Conservation (phyloP, 2,888 invertebrate species). For the Hydrotaea diabolus region DNA sequence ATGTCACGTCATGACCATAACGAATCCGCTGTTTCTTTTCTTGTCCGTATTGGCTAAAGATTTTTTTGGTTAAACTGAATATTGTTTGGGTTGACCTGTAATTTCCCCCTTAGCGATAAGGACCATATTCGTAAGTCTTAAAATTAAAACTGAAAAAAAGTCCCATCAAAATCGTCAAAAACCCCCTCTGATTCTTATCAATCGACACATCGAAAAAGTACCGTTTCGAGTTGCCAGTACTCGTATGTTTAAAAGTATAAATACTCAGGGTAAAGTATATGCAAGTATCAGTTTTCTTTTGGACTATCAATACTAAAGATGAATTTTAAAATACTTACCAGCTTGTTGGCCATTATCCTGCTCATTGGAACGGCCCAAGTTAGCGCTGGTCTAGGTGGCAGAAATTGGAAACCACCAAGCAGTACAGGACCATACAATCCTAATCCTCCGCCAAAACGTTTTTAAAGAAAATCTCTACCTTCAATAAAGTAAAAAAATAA, state of each 20-base stretch:
- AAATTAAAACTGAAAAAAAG: neutral
- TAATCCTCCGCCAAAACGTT: slow-evolving; percentile 44
- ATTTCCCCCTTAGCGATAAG: neutral
- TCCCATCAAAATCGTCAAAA: neutral
- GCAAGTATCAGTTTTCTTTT: neutral
- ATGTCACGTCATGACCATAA: too few relatives aligned
- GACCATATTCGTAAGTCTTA: neutral
- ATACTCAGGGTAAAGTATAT: neutral
- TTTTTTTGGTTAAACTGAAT: neutral
- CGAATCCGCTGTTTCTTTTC: too few relatives aligned
- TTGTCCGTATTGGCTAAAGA: too few relatives aligned
- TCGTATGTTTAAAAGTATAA: neutral
- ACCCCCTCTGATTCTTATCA: neutral
- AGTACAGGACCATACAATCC: slow-evolving; percentile 58
- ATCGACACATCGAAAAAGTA: neutral
- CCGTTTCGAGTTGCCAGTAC: neutral
- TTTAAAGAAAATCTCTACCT: neutral
- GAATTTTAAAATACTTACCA: slow-evolving; percentile 50
- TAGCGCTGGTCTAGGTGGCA: slow-evolving; percentile 4
- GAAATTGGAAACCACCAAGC: slow-evolving; percentile 15
- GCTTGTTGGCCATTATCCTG: slow-evolving; percentile 36
- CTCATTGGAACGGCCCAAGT: slow-evolving; percentile 22
- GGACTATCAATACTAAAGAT: slow-evolving; percentile 2
- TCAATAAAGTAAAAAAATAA: too few relatives aligned
- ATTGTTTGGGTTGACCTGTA: neutral